Conservation (phyloP, 2,888 invertebrate species). For the Hecatera dysodea region DNA sequence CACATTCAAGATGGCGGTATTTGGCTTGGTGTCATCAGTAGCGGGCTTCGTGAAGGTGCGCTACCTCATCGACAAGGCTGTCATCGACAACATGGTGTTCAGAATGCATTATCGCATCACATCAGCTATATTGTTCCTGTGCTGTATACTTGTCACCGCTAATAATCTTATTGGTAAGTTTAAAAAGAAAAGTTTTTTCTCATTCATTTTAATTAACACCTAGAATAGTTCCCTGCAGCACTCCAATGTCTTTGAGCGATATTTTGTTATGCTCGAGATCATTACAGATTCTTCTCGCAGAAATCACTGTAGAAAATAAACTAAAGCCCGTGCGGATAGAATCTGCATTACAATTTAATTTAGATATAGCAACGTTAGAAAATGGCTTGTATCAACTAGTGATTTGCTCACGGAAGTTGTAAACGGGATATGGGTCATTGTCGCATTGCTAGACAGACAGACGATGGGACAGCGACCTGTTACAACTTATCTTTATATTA, state of each 20-base stretch:
- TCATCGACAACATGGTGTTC: slow-evolving; percentile 97
- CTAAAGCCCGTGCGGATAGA: neutral
- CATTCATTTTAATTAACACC: neutral
- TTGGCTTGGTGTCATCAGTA: slow-evolving; percentile 96
- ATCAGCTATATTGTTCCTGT: slow-evolving; percentile 95
- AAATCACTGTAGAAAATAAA: neutral
- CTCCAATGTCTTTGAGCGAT: neutral
- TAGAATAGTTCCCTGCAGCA: neutral
- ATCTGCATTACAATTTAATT: neutral
- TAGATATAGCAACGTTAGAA: slow-evolving; percentile 14
- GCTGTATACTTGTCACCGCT: slow-evolving; percentile 96
- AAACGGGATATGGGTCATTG: slow-evolving; percentile 63
- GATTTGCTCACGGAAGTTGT: slow-evolving; percentile 54
- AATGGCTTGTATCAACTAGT: slow-evolving; percentile 42
- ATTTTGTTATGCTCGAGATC: neutral
- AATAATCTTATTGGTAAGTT: slow-evolving; percentile 97
- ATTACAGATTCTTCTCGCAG: neutral
- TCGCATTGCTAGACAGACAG: slow-evolving; percentile 43
- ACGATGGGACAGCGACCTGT: slow-evolving; percentile 50
- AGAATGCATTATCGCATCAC: slow-evolving; percentile 97
- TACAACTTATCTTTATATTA: slow-evolving; percentile 24
- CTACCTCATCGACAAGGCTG: slow-evolving; percentile 96
- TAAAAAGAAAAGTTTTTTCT: neutral
- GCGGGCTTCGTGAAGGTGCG: slow-evolving; percentile 98
- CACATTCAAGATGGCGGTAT: slow-evolving; percentile 93